Percentiles rank a stretch among this genome's conserved stretches.
phyloP scores from a whole-genome alignment of 1,140 invertebrate species.

The Melitaea cinxia region DNA sequence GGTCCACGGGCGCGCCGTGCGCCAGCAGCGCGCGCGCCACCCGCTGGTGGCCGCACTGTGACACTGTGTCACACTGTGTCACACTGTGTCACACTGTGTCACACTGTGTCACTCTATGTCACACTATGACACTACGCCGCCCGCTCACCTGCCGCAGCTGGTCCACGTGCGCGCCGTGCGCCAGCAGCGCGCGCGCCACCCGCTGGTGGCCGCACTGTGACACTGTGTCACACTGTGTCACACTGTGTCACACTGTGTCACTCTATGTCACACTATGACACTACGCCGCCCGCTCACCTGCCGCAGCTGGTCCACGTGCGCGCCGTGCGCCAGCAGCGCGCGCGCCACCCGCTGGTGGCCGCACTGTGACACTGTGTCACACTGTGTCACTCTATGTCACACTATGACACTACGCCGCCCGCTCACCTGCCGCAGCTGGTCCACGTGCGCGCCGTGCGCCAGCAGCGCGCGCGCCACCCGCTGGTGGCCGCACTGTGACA shows the following conservation, averaged over 20 bases:
- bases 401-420: too few relatives aligned
- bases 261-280: too few relatives aligned
- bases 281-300: constrained; percentile 81
- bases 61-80: too few relatives aligned
- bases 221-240: too few relatives aligned
- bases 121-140: too few relatives aligned
- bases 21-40: constrained; percentile 90
- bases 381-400: too few relatives aligned
- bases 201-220: constrained; percentile 91
- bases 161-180: constrained; percentile 90
- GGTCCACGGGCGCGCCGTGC: constrained; percentile 90
- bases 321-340: constrained; percentile 88
- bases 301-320: constrained; percentile 90
- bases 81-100: too few relatives aligned
- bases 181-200: constrained; percentile 89
- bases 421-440: constrained; percentile 89
- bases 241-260: too few relatives aligned
- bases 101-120: too few relatives aligned
- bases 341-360: constrained; percentile 92
- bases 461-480: constrained; percentile 90
- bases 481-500: constrained; percentile 90
- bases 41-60: constrained; percentile 90
- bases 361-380: constrained; percentile 82
- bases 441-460: constrained; percentile 89
- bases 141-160: constrained; percentile 87